Percentiles rank a stretch among this genome's conserved stretches.
phyloP scores from a whole-genome alignment of 1,140 invertebrate genomes.

The Drosophila novamexicana region DNA sequence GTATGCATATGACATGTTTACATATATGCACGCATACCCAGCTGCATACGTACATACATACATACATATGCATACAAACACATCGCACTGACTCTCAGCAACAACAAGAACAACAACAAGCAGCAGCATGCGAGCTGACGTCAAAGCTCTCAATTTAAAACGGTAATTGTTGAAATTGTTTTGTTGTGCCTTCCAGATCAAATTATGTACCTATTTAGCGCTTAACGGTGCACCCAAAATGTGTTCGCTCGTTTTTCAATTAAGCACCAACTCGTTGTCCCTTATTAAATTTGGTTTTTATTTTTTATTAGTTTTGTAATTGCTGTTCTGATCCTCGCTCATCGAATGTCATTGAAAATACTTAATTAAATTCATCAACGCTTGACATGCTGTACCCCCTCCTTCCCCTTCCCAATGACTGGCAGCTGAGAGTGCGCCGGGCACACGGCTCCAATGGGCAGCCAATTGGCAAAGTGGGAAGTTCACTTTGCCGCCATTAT shows the following conservation, averaged over 20 bases:
- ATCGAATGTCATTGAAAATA: slow-evolving; percentile 78
- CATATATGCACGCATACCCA: background rate
- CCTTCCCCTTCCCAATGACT: background rate
- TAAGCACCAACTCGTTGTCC: slow-evolving; percentile 29
- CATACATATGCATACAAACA: slow-evolving; percentile 22
- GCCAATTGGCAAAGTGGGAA: slow-evolving; percentile 75
- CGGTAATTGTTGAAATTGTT: slow-evolving; percentile 28
- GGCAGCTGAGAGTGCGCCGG: background rate
- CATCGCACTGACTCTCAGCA: slow-evolving; percentile 28
- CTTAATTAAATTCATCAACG: slow-evolving; percentile 82
- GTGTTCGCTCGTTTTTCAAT: slow-evolving; percentile 62
- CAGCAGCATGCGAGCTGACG: background rate
- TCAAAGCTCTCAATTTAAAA: slow-evolving; percentile 13
- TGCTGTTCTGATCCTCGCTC: slow-evolving; percentile 32
- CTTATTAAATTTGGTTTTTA: slow-evolving; percentile 26
- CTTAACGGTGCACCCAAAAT: slow-evolving; percentile 13
- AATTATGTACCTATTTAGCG: slow-evolving; percentile 9
- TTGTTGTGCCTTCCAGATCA: background rate
- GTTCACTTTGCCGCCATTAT: slow-evolving; percentile 74
- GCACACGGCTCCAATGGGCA: slow-evolving; percentile 33
- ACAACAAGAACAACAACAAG: slow-evolving; percentile 16
- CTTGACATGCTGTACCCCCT: slow-evolving; percentile 65
- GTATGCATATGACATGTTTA: slow-evolving; percentile 2
- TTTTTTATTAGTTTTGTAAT: slow-evolving; percentile 4
- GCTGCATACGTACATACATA: background rate